Base-by-base conservation (phyloP, 2,888 invertebrate genomes). In the Protodeltote pygarga region DNA sequence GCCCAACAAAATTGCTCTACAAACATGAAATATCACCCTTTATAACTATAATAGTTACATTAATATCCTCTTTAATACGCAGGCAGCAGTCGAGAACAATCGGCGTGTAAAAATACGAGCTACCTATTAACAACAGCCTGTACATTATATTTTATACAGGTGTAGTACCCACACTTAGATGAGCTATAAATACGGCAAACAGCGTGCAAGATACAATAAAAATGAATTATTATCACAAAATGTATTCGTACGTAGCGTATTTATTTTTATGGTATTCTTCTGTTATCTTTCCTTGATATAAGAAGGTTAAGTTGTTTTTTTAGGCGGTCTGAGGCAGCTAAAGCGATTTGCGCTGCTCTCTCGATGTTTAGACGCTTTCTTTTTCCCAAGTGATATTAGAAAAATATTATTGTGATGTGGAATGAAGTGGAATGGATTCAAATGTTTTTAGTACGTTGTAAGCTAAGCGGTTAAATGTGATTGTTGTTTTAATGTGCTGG, bases 181-280 rank as follows among this genome's bases (percentile, higher is more conserved):
- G 85, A 81, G 85, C 83, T 77, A 90, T 90, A 90, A 90, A 90
- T 89, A 89, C 77, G 77, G 83, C 79, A 84, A 87, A 89, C 86
- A 88, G 88, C 87, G 88, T 82, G 86, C 87, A 85, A 87, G 87
- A 88, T 87, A 90, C 85, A 89, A 90, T 90, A 90, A 90, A 91
- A 89, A 86, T 90, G 90, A 91, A 84, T 88, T 91, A 91, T 90
- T 89, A 87, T 78, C 79, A 78, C 79, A 80, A 84, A 87, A 85
- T 87, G 85, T 84, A 86, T 85, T 86, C 81, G 77, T 79, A 78
- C 78, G 79, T 76, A 82, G 78, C 75, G 74, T 84, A 81, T 83
- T 81, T 82, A 77, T 82, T 76, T 80, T 78, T 77, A 77, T 74
- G 69, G 71, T 75, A 73, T 76, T 79, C 73, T 72, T 71, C 65